Conservation (phyloP, 2,797 vertebrate genomes). For the Manis pentadactyla region DNA sequence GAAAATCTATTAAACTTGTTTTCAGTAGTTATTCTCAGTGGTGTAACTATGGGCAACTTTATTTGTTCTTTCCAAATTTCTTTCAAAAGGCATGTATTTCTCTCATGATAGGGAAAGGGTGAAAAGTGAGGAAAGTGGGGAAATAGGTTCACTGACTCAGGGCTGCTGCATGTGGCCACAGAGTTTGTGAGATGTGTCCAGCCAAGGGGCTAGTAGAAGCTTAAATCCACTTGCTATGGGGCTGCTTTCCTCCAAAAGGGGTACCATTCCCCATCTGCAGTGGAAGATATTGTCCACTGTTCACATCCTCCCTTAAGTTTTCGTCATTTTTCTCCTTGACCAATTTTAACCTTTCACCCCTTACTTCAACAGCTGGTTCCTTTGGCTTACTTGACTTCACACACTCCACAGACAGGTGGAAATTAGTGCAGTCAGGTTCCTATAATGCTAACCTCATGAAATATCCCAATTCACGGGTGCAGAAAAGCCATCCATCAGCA, state of each 20-base stretch:
- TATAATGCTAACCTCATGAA: background rate
- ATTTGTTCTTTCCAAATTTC: background rate
- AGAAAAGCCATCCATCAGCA: background rate
- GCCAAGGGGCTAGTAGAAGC: background rate
- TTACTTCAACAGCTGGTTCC: background rate
- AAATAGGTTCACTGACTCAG: background rate
- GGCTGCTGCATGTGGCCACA: background rate
- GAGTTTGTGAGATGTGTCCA: background rate
- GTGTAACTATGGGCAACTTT: background rate
- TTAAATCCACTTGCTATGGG: background rate
- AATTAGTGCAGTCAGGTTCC: background rate
- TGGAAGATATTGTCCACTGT: background rate
- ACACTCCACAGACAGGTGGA: background rate
- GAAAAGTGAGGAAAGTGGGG: background rate
- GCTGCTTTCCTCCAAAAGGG: no score
- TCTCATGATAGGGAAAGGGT: background rate
- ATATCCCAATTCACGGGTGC: background rate
- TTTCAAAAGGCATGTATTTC: background rate
- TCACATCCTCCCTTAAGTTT: background rate
- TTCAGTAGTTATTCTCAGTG: background rate
- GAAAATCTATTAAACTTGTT: background rate
- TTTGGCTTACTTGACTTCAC: background rate
- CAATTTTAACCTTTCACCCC: background rate
- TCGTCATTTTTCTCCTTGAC: background rate
- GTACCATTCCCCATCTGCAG: rapidly evolving